These are phyloP conservation scores for Papilio xuthus DNA, from an alignment of 1,140 invertebrate species.

Conservation along the genomic window DNA sequence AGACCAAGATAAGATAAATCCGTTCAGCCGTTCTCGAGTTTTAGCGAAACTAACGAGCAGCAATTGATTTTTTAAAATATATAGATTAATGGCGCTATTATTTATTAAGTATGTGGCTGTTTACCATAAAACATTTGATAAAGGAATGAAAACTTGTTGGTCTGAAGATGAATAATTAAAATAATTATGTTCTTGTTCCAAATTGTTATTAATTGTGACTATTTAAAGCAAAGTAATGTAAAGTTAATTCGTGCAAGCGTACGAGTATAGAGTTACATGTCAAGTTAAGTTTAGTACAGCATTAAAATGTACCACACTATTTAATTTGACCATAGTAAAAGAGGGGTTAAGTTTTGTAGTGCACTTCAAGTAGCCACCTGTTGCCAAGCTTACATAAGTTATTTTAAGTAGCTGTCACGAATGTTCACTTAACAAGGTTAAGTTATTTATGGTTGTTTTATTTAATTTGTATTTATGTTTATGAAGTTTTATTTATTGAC, in stretches of 20 bases:
- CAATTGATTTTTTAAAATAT: no score
- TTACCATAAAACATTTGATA: no score
- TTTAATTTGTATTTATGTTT: neutral
- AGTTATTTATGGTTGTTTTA: neutral
- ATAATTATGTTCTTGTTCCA: no score
- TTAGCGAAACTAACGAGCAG: no score
- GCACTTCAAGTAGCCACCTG: neutral
- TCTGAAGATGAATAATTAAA: no score
- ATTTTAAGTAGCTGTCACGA: neutral
- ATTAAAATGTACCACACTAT: neutral
- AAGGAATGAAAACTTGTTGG: no score
- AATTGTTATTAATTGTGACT: no score
- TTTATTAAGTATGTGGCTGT: no score
- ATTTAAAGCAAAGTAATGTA: no score
- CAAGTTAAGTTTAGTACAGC: neutral
- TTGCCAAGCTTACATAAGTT: conserved; percentile 3
- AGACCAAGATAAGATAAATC: no score
- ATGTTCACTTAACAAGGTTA: neutral
- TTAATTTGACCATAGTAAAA: neutral
- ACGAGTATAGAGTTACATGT: neutral
- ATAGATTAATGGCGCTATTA: no score
- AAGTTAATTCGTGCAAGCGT: neutral
- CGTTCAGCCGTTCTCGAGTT: no score
- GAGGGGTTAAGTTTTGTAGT: neutral
- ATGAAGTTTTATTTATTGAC: neutral